Conservation (phyloP, 2,797 vertebrate species). For the Sebastes baramenuke region DNA sequence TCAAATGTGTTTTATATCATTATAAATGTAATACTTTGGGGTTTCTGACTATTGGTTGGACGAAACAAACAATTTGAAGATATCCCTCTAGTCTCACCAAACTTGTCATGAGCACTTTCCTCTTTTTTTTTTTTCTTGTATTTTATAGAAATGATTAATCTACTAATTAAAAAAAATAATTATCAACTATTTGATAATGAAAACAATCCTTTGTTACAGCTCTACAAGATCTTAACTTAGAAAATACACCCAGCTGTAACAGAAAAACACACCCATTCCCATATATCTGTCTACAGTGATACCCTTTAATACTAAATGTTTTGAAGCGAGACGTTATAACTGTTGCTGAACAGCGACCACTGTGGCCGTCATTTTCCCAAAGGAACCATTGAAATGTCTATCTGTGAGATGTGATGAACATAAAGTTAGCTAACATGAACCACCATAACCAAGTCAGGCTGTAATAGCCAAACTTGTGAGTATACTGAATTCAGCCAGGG, state of each 20-base stretch:
- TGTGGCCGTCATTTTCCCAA: background rate
- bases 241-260: background rate
- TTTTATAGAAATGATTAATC: background rate
- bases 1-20: background rate
- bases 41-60: background rate
- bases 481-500: background rate
- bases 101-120: background rate
- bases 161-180: background rate
- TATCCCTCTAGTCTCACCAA: background rate
- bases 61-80: background rate
- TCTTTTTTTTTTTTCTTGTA: background rate
- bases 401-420: background rate
- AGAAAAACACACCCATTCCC: no score
- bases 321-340: background rate
- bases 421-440: background rate
- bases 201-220: background rate
- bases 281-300: background rate
- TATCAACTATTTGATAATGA: background rate
- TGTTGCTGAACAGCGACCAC: background rate
- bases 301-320: background rate
- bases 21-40: background rate
- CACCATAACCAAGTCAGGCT: background rate
- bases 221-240: background rate
- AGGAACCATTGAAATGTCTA: background rate
- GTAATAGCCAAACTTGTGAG: background rate